Evolutionary conservation across 92 coral and sea anemone species (phyloP), one percentile per base, ranked within the genome.

Genomic region (Blastomussa wellsi): DNA sequence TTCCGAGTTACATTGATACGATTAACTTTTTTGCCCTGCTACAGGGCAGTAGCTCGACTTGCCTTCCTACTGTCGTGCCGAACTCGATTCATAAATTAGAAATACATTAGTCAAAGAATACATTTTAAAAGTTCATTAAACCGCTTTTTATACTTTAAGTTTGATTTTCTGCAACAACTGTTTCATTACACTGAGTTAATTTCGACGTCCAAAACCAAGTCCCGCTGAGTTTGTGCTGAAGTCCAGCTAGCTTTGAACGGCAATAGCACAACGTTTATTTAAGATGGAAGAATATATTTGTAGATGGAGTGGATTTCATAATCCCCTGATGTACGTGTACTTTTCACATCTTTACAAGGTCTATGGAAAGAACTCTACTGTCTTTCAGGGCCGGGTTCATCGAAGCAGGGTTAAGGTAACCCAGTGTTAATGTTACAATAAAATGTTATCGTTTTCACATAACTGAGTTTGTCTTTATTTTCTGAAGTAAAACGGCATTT

Each of bases 361-460:
- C 49, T 26, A 78, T 78, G 82, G 69, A 78, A 51, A 78, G 68
- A 78, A 78, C 82, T 78, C 81, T 77, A 78, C 82, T 78, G 68
- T 44, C 82, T 49, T 78, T 78, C 82, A 78, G 42, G 82, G 82
- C 82, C 82, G 42, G 68, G 82, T 78, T 78, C 20, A 78, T 78
- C 82, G 82, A 78, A 78, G 68, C 82, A 78, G 33, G 82, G 82
- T 78, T 78, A 51, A 78, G 68, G 82, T 77, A 77, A 39, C 80
- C 80, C 28, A 41, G 60, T 14, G 32, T 39, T 41, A 17, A 10
- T 17, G 67, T 5, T 44, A 44, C 11, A 11, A 44, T 5, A 44
- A 11, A 44, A 44, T 44, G 11, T 44, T 5, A 44, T 44, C 11
- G 6, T 44, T 44, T 44, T 44, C 11, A 5, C 11, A 44, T 5